Base-by-base conservation (phyloP, 37 sponge, comb jelly and placozoan species). In the Geodia barretti region DNA sequence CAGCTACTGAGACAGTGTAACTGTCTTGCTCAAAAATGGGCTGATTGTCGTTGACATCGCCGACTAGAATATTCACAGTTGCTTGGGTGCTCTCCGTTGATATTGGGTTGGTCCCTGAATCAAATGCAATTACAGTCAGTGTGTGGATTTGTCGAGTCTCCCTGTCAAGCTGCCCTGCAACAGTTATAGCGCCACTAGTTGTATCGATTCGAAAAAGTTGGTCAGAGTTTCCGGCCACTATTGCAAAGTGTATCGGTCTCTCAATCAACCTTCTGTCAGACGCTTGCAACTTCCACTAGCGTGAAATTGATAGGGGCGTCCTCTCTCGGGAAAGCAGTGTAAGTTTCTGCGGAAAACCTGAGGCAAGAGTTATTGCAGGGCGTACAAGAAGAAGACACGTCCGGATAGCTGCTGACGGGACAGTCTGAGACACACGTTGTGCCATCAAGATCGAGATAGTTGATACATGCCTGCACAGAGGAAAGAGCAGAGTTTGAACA, bases 31-130 rank as follows among this genome's bases (percentile, higher is more conserved):
- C 3, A 36, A 91, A 83, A 32, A 74, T 54, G 31, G 92, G 92
- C 39, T 62, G 76, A 39, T 84, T 79, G 39, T 91, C 92, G 39
- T 91, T 91, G 26, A 74, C 67, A 63, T 86, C 86, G 38, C 39
- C 39, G 20, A 86, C 79, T 28, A 78, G 11, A 4, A 86, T 30
- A 1, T 40, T 26, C 32, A 86, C 60, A 70, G 65, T 64, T 26
- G 37, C 77, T 70, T 61, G n/a, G 25, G 83, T 83, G 24, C 82
- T 81, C 61, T 88, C 82, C 23, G 66, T 30, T 5, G 87, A 86
- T 19, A 76, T 23, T 38, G 84, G 84, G 64, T 39, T 61, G 36
- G 42, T 42, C 5, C 68, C 79, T 32, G 25, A 26, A 41, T 76
- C 77, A 59, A 62, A 70, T 5, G 84, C 93, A 68, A 68, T 41